These are phyloP conservation scores for Crocallis elinguaria DNA, from an alignment of 2,888 invertebrate genomes.

Conservation along the genomic window DNA sequence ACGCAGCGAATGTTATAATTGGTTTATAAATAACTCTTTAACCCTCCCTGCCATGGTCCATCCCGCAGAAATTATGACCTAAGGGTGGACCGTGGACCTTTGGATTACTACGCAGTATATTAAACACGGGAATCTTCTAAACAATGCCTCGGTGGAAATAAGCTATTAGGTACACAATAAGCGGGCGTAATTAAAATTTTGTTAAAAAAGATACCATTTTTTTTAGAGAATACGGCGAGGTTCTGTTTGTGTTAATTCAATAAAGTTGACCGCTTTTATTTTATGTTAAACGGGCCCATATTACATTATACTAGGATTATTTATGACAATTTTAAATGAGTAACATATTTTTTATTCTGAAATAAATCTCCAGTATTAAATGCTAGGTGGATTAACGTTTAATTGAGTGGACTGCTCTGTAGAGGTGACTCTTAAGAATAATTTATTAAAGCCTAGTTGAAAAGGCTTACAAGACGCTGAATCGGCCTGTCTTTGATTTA, in stretches of 20 bases:
- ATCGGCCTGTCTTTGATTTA: neutral
- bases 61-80: conserved; percentile 68
- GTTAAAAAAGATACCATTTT: conserved; percentile 35
- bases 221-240: conserved; percentile 30
- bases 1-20: conserved; percentile 76
- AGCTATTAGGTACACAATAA: conserved; percentile 50
- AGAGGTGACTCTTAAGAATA: neutral
- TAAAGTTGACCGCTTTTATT: conserved; percentile 21
- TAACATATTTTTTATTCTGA: conserved; percentile 11
- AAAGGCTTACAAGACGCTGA: neutral
- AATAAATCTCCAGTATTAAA: neutral
- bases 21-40: conserved; percentile 81
- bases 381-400: conserved; percentile 1
- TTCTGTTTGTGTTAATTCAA: conserved; percentile 28
- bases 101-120: conserved; percentile 51
- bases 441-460: neutral
- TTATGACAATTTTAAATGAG: conserved; percentile 13
- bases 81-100: conserved; percentile 52
- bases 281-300: conserved; percentile 23
- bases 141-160: conserved; percentile 52
- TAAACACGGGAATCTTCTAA: conserved; percentile 61
- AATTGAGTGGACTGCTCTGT: conserved; percentile 2
- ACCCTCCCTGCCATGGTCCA: conserved; percentile 60
- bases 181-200: conserved; percentile 52
- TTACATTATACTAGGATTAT: conserved; percentile 12